Conservation (phyloP, 2,888 invertebrate genomes). For the Myathropa florea region DNA sequence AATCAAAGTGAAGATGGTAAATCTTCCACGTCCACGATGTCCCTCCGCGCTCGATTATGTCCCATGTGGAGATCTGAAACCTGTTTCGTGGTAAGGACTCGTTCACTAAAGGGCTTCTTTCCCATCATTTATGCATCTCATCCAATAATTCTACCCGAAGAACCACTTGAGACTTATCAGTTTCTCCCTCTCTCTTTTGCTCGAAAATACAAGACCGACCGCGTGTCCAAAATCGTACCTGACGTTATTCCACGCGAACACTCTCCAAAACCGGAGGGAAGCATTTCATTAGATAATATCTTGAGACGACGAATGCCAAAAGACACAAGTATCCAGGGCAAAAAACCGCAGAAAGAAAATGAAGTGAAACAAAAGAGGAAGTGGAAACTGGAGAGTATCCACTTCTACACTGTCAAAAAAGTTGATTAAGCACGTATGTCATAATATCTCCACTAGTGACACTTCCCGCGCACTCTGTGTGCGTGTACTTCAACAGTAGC, state of each 20-base stretch:
- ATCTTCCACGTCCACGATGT: background rate
- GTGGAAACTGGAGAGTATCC: background rate
- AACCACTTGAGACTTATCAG: background rate
- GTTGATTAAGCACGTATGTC: background rate
- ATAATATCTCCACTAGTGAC: background rate
- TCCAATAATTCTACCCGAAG: background rate
- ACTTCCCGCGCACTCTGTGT: background rate
- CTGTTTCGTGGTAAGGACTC: background rate
- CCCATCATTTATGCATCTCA: background rate
- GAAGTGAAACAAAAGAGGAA: background rate
- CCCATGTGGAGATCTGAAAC: constrained; percentile 25
- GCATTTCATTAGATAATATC: constrained; percentile 65
- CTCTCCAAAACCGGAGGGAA: constrained; percentile 40
- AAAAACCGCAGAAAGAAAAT: background rate
- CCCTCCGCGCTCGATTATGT: constrained; percentile 22
- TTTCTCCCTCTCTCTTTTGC: background rate
- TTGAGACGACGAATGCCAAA: constrained; percentile 37
- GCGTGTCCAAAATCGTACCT: constrained; percentile 35
- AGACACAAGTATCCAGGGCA: background rate
- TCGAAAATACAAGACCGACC: background rate
- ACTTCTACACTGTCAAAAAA: background rate
- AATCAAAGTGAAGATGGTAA: background rate
- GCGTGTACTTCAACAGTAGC: constrained; percentile 33
- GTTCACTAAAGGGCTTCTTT: background rate
- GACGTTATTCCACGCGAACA: constrained; percentile 11